Conservation (phyloP, 2,113 vertebrate species). For the Oncorhynchus clarkii region DNA sequence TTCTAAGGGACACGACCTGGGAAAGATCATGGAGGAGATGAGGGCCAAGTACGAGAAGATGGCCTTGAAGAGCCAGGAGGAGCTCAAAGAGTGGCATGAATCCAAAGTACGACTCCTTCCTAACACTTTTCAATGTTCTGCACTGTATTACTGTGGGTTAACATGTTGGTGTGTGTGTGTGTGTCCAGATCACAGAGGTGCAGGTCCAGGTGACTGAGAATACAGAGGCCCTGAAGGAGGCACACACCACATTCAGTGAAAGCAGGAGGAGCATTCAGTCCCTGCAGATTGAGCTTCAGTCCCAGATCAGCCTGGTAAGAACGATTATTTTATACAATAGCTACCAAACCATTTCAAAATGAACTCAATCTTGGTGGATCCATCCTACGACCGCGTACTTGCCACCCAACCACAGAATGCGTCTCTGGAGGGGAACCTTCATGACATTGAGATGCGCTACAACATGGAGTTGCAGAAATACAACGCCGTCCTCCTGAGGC, state of each 20-base stretch:
- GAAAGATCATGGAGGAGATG: conserved; percentile 80
- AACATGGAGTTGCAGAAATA: conserved; percentile 75
- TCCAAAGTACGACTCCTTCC: conserved; percentile 68
- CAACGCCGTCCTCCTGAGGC: conserved; percentile 73
- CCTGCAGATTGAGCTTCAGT: conserved; percentile 86
- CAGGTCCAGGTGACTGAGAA: conserved; percentile 73
- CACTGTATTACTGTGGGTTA: not conserved
- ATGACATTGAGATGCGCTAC: conserved; percentile 70
- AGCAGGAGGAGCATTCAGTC: conserved; percentile 72
- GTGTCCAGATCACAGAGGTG: conserved; percentile 66
- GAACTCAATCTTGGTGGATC: not conserved
- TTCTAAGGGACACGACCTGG: conserved; percentile 79
- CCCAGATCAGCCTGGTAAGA: conserved; percentile 80
- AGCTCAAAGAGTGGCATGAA: conserved; percentile 81
- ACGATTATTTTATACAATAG: not conserved
- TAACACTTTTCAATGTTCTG: not conserved
- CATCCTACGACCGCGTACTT: too few species aligned
- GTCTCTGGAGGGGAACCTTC: conserved; percentile 76
- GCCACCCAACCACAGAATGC: conserved; percentile 71
- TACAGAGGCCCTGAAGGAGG: conserved; percentile 77
- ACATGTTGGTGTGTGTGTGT: not conserved
- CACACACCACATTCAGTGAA: conserved; percentile 52
- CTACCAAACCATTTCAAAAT: not conserved
- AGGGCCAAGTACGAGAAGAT: conserved; percentile 82
- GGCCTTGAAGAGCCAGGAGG: conserved; percentile 81